Percentiles rank a stretch among this genome's conserved stretches.
Conservation (phyloP, 2,113 vertebrate species). For the Erythrocebus patas region DNA sequence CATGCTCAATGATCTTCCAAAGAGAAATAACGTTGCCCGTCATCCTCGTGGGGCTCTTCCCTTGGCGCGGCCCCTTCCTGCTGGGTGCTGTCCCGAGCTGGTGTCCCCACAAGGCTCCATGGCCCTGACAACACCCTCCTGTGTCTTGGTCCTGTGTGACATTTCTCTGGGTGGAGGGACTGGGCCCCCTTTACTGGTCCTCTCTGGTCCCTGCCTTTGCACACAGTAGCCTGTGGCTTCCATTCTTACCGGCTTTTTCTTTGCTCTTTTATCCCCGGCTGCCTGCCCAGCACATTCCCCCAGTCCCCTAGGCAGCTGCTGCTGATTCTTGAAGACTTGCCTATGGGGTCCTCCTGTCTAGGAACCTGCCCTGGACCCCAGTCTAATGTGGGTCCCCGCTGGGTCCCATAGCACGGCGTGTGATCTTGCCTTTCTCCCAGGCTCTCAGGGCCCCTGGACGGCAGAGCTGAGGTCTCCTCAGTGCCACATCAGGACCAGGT, state of each 20-base stretch:
- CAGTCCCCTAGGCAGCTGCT: too few relatives aligned
- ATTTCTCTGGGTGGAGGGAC: background rate
- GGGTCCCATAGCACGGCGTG: rapidly evolving
- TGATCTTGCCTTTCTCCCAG: rapidly evolving
- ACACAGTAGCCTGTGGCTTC: rapidly evolving
- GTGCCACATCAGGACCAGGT: rapidly evolving
- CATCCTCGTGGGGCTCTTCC: rapidly evolving
- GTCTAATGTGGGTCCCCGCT: background rate
- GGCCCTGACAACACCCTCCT: rapidly evolving
- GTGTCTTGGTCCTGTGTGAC: rapidly evolving
- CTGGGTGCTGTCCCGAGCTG: too few relatives aligned
- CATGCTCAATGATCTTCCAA: background rate
- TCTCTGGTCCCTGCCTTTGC: background rate
- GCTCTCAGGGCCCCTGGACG: background rate
- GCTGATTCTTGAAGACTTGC: background rate
- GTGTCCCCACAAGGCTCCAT: too few relatives aligned
- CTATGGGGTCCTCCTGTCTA: too few relatives aligned
- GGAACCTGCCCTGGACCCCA: background rate
- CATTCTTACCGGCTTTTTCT: rapidly evolving
- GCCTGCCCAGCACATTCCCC: background rate
- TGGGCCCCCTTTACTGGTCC: rapidly evolving
- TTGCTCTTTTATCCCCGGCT: rapidly evolving
- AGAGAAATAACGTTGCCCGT: rapidly evolving
- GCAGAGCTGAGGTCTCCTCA: rapidly evolving
- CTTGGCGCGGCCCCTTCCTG: background rate